Evolutionary conservation across 2,113 vertebrate species (phyloP), one percentile per base, ranked within the genome.

Genomic region (Ginglymostoma cirratum): DNA sequence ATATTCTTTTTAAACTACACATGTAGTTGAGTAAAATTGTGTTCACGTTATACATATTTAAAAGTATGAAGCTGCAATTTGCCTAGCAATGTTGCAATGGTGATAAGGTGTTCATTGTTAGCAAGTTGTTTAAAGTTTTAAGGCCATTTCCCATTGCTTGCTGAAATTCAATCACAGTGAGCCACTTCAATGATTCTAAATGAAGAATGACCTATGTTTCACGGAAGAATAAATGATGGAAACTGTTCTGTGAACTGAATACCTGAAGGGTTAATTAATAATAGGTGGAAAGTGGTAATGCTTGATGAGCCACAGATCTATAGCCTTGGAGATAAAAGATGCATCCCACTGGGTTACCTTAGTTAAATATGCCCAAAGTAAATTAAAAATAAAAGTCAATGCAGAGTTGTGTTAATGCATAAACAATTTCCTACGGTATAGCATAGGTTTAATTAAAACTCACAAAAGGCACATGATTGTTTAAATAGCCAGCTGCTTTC

Each of bases 221-320:
- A 95, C 38, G 19, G 45, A 52, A 52, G 69, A 95, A 48, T 3
- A 70, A 95, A 67, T 34, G 42, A 72, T 76, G 42, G 94, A 76
- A 95, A 76, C 10, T 52, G 45, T 34, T 52, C 45, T 48, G 69
- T 5, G 48, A 42, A 5, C 27, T 34, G 69, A 95, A 72, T 76
- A 24, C 67, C 94, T 52, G 69, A 95, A 72, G 67, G 69, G 92
- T 72, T 95, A 52, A 95, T 95, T 72, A 95, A 95, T 95, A 72
- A 52, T 72, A 95, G 8, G 10, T 72, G 34, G 42, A 48, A 95
- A 72, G 94, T 48, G 67, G 21, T 24, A 61, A 95, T 45, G 66
- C 94, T 72, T 52, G 67, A 72, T 12, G 67, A 72, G 27, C 48
- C 89, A 93, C 17, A 66, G 89, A n/a, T 3, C 34, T 17, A 66